Evolutionary conservation across 2,888 invertebrate species (phyloP).

Genomic region (Ophioninae sp.): DNA sequence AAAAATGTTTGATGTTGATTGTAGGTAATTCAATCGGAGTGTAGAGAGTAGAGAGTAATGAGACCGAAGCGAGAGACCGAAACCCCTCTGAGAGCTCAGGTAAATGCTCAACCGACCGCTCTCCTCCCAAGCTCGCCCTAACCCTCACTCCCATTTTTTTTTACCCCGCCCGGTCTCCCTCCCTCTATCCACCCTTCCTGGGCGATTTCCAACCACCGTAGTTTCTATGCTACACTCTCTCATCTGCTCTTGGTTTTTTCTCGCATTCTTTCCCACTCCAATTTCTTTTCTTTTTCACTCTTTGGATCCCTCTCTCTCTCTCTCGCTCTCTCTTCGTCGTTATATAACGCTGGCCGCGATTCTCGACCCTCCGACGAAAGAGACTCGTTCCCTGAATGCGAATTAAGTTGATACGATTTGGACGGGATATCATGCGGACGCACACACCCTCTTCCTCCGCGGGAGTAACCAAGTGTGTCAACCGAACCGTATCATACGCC

Average conservation of each 20-base stretch:
- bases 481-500: conserved; percentile 70
- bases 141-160: conserved; percentile 35
- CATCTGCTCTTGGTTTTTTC: conserved; percentile 43
- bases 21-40: conserved; percentile 77
- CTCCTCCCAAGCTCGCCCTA: conserved; percentile 57
- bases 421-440: conserved; percentile 69
- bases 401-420: conserved; percentile 78
- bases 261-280: conserved; percentile 13
- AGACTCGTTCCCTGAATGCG: conserved; percentile 75
- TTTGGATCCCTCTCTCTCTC: conserved; percentile 26
- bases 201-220: conserved; percentile 46
- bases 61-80: conserved; percentile 76
- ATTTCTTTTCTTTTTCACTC: conserved; percentile 29
- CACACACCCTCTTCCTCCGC: conserved; percentile 23
- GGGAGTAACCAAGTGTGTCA: conserved; percentile 64
- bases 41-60: conserved; percentile 77
- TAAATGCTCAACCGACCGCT: conserved; percentile 72
- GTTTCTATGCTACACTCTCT: conserved; percentile 47
- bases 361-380: conserved; percentile 70
- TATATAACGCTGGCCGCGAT: conserved; percentile 64
- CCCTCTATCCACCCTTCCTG: conserved; percentile 13
- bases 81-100: conserved; percentile 71
- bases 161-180: conserved; percentile 42
- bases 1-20: conserved; percentile 79
- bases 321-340: conserved; percentile 34